Base-by-base conservation (phyloP, 2,113 vertebrate species). In the Coptodon bakossiorum region DNA sequence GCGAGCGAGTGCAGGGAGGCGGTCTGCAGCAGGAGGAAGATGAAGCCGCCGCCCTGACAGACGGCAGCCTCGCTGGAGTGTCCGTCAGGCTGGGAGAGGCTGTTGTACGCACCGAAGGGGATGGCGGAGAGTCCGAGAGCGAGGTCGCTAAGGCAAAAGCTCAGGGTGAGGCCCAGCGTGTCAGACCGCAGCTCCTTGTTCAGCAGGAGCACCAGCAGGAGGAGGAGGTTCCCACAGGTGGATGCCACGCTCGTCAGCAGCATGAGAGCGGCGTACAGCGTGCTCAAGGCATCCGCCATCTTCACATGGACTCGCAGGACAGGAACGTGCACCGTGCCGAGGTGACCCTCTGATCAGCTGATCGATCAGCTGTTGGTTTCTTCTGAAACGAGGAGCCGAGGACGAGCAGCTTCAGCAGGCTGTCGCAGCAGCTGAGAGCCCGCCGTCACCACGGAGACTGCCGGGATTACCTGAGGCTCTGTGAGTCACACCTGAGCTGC, bases 121-220 rank as follows among this genome's bases (percentile, higher is more conserved):
- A 96, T 66, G 54, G 86, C 45, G 27, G 88, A 85, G 27, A 97
- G 89, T n/a, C 95, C 96, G 4, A 97, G 90, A 6, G 92, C 90
- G 85, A 97, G 93, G 93, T 97, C 96, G 9, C 96, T 95, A 53
- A 96, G 63, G 81, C 94, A 83, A 81, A 93, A 90, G 89, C 96
- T 97, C 31, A 96, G 66, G 0, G 91, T 93, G 31, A 97, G 76
- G 38, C 83, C 88, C 93, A 93, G 91, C 1, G 95, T 94, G 63
- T 96, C 95, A 0, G 90, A 93, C 24, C 84, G 92, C 3, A 96
- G 91, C 38, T 94, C 96, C 38, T 84, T 91, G 91, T 96, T 93
- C 27, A 95, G 93, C 6, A 94, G 83, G 27, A 96, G 89, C 48
- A 95, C 83, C 54, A 96, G 83, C 9, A 97, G 92, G 4, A 96